Conservation (phyloP, 2,888 invertebrate genomes). For the Epistrophe grossulariae region DNA sequence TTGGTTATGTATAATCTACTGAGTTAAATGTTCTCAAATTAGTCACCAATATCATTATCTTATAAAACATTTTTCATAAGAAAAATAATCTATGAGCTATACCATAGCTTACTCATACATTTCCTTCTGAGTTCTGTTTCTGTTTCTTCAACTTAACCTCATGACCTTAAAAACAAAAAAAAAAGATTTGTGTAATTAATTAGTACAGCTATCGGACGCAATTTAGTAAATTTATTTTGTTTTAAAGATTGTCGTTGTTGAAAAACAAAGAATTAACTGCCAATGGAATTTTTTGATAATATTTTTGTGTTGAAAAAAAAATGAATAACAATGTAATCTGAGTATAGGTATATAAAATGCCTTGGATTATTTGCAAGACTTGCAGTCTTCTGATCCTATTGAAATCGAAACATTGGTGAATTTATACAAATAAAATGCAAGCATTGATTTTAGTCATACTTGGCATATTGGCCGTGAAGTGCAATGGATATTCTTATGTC, state of each 20-base stretch:
- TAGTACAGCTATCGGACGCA: not conserved
- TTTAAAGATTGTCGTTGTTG: not conserved
- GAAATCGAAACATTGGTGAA: not conserved
- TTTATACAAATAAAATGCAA: conserved; percentile 38
- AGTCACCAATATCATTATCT: conserved; percentile 7
- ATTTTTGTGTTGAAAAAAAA: not conserved
- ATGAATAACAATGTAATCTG: not conserved
- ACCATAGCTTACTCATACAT: not conserved
- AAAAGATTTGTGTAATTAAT: not conserved
- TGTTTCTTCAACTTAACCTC: not conserved
- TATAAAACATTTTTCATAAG: not conserved
- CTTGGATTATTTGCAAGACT: not conserved
- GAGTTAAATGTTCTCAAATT: not conserved
- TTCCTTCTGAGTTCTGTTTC: too few species aligned
- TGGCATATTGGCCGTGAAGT: conserved; percentile 19
- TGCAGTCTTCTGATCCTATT: not conserved
- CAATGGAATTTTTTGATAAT: conserved; percentile 19
- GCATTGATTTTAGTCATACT: conserved; percentile 13
- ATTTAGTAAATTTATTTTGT: not conserved
- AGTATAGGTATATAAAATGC: not conserved
- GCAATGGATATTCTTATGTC: conserved; percentile 55
- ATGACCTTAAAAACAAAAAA: not conserved
- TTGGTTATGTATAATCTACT: not conserved
- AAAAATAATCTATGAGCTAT: not conserved
- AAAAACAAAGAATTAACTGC: not conserved